Evolutionary conservation across 2,888 invertebrate species (phyloP).

Genomic region (Spisula subtruncata): DNA sequence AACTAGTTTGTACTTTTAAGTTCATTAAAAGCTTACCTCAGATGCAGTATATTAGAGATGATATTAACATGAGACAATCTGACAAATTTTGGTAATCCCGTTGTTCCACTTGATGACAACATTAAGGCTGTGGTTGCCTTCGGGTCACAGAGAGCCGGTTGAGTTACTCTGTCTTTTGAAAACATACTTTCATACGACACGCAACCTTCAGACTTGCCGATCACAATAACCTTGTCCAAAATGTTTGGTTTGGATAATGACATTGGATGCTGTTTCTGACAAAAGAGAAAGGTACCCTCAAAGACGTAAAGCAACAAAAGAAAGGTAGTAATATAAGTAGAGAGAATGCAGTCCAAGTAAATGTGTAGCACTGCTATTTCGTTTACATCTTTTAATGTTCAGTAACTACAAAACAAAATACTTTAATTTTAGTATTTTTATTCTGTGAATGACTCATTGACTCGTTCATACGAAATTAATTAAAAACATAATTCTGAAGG

Average conservation of each 20-base stretch:
- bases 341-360: no score
- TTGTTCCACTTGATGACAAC: constrained; percentile 64
- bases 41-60: constrained; percentile 46
- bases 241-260: constrained; percentile 53
- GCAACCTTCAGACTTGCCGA: constrained; percentile 29
- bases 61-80: constrained; percentile 61
- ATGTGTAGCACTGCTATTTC: background rate
- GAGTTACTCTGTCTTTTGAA: constrained; percentile 39
- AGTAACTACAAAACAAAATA: no score
- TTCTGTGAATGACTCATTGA: no score
- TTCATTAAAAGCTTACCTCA: no score
- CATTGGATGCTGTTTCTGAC: constrained; percentile 54
- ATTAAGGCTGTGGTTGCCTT: constrained; percentile 44
- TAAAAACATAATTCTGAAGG: no score
- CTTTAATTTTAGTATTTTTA: no score
- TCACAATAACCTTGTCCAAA: constrained; percentile 49
- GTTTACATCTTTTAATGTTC: no score
- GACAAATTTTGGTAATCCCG: constrained; percentile 60
- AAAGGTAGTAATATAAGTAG: background rate
- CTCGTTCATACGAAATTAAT: no score
- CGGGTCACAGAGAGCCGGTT: constrained; percentile 40
- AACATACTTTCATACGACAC: constrained; percentile 54
- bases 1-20: no score
- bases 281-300: background rate
- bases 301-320: no score